Conservation (phyloP, 92 coral and sea anemone genomes). For the Metridium senile region DNA sequence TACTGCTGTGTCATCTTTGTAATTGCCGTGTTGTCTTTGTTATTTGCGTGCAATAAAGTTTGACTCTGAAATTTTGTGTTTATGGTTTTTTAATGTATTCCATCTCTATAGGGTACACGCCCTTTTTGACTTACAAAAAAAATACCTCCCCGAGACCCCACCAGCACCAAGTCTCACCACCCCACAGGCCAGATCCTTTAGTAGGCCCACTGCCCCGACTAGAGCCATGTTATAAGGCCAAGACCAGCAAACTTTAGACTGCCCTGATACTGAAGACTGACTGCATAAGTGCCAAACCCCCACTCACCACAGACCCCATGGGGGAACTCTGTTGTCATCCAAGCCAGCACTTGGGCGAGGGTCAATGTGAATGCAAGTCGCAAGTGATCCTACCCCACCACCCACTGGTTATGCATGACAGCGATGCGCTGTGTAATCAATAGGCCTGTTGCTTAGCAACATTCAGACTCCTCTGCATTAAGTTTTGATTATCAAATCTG, state of each 20-base stretch:
- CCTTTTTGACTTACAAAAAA: conserved; percentile 17
- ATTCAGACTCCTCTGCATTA: conserved; percentile 6
- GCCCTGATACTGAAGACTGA: conserved; percentile 20
- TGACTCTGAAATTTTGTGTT: not conserved
- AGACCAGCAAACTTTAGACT: conserved; percentile 23
- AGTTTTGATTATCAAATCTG: conserved; percentile 17
- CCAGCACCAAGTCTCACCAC: conserved; percentile 33
- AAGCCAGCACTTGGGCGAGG: conserved; percentile 20
- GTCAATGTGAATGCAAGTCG: conserved; percentile 11
- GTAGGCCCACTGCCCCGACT: conserved; percentile 16
- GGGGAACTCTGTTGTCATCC: conserved; percentile 16
- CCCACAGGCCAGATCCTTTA: conserved; percentile 30
- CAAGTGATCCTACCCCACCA: conserved; percentile 24
- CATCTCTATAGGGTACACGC: conserved; percentile 29
- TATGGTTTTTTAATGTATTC: conserved; percentile 17
- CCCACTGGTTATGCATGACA: conserved; percentile 19
- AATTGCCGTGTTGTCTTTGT: not conserved
- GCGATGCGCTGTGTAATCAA: conserved; percentile 19
- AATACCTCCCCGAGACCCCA: conserved; percentile 29
- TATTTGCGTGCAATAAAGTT: conserved; percentile 11
- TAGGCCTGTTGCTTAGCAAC: conserved; percentile 14
- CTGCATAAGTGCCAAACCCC: conserved; percentile 8
- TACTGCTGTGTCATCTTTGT: no score
- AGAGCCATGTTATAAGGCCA: conserved; percentile 11
- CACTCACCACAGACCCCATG: conserved; percentile 28